phyloP scores from a whole-genome alignment of 37 sponge, comb jelly and placozoan species.

The Petrosia ficiformis region DNA sequence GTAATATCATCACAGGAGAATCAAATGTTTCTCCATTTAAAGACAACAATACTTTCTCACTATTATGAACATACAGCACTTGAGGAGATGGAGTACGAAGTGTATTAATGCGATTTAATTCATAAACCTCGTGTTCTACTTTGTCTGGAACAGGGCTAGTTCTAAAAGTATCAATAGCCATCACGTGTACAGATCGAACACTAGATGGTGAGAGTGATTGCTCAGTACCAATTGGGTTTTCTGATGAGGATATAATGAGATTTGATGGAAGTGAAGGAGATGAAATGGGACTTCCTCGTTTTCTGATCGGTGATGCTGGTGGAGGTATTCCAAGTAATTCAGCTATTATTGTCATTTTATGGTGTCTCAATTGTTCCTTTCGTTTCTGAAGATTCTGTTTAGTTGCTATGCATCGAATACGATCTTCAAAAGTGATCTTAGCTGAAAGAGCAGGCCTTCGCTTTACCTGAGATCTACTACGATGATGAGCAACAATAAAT shows the following conservation, averaged over 20 bases:
- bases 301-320: background rate
- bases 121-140: background rate
- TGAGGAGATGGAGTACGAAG: background rate
- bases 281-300: background rate
- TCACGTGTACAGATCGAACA: background rate
- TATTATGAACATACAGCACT: background rate
- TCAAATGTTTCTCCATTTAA: background rate
- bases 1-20: background rate
- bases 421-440: conserved; percentile 77
- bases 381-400: conserved; percentile 52
- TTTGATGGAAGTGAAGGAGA: background rate
- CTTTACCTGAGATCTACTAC: conserved; percentile 12
- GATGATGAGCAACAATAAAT: conserved; percentile 53
- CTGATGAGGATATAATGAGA: background rate
- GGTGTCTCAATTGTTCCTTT: conserved; percentile 51
- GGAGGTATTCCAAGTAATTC: conserved; percentile 54
- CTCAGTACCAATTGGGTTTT: background rate
- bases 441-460: conserved; percentile 55
- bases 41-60: background rate
- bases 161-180: background rate
- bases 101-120: background rate
- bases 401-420: conserved; percentile 87
- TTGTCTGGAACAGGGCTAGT: background rate
- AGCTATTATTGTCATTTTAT: conserved; percentile 57
- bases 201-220: background rate